phyloP scores from a whole-genome alignment of 2,113 vertebrate genomes.

The Myocastor coypus region DNA sequence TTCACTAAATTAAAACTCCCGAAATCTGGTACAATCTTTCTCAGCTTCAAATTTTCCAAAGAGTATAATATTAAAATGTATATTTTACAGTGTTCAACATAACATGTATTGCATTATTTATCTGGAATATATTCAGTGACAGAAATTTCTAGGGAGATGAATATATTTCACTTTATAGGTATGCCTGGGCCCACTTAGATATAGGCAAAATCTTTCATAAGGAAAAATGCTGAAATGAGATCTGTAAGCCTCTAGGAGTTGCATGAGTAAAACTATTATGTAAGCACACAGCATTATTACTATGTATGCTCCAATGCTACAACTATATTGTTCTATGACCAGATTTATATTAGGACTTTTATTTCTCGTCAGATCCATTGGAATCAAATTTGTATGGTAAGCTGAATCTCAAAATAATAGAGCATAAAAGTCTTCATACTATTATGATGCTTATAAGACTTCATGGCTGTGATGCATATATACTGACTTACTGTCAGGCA shows the following conservation, averaged over 20 bases:
- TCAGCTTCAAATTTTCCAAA: conserved; percentile 77
- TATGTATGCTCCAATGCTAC: conserved; percentile 63
- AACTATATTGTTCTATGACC: conserved; percentile 44
- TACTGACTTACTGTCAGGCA: not conserved
- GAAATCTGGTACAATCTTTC: conserved; percentile 73
- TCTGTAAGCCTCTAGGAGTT: conserved; percentile 30
- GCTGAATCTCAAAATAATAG: conserved; percentile 61
- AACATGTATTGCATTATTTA: conserved; percentile 78
- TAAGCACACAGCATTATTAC: conserved; percentile 12
- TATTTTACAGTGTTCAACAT: conserved; percentile 67
- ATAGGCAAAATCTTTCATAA: conserved; percentile 68
- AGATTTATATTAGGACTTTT: conserved; percentile 43
- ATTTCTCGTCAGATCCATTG: conserved; percentile 61
- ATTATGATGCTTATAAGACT: conserved; percentile 25
- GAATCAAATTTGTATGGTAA: conserved; percentile 59
- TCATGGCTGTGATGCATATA: not conserved
- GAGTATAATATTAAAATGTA: conserved; percentile 76
- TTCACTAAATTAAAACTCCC: conserved; percentile 81
- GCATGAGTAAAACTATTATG: conserved; percentile 29
- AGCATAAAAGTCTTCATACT: conserved; percentile 5
- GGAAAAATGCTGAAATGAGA: conserved; percentile 57
- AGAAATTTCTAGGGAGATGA: conserved; percentile 70
- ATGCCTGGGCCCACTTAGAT: conserved; percentile 56
- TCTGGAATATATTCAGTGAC: conserved; percentile 78
- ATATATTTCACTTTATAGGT: conserved; percentile 68